phyloP scores from a whole-genome alignment of 1,140 invertebrate species.

The Pomacea maculata region DNA sequence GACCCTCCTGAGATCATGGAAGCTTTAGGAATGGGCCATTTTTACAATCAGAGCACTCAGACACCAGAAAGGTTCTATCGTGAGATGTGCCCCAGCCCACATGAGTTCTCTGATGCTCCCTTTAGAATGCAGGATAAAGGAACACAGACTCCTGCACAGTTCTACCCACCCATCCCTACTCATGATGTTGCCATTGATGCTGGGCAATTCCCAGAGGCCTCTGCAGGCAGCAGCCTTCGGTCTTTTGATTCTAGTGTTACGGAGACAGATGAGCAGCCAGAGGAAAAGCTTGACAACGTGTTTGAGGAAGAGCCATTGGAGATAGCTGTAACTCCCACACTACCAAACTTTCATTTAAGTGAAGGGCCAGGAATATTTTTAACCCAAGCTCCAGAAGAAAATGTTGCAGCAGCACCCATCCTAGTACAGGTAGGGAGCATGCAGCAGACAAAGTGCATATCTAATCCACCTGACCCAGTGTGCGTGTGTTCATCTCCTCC shows the following conservation, averaged over 20 bases:
- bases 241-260: constrained; percentile 8
- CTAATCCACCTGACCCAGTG: constrained; percentile 7
- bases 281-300: background rate
- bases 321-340: background rate
- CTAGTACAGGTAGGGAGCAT: background rate
- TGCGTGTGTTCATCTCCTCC: background rate
- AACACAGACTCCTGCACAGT: constrained; percentile 20
- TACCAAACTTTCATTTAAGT: background rate
- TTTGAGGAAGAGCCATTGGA: background rate
- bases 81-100: constrained; percentile 23
- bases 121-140: background rate
- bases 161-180: constrained; percentile 21
- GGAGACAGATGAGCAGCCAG: constrained; percentile 11
- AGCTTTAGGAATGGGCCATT: constrained; percentile 21
- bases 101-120: constrained; percentile 15
- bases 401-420: background rate
- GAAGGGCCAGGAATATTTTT: background rate
- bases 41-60: constrained; percentile 23
- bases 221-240: background rate
- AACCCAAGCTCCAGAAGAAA: constrained; percentile 1
- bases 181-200: constrained; percentile 19
- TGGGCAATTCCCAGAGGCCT: constrained; percentile 14
- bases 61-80: constrained; percentile 18
- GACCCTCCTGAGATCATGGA: constrained; percentile 20
- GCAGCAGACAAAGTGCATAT: constrained; percentile 6